A percentile compares a stretch with the other conserved stretches of the same genome.
These are phyloP conservation scores for Berghia stephanieae DNA, from an alignment of 1,140 invertebrate genomes.

Conservation along the genomic window DNA sequence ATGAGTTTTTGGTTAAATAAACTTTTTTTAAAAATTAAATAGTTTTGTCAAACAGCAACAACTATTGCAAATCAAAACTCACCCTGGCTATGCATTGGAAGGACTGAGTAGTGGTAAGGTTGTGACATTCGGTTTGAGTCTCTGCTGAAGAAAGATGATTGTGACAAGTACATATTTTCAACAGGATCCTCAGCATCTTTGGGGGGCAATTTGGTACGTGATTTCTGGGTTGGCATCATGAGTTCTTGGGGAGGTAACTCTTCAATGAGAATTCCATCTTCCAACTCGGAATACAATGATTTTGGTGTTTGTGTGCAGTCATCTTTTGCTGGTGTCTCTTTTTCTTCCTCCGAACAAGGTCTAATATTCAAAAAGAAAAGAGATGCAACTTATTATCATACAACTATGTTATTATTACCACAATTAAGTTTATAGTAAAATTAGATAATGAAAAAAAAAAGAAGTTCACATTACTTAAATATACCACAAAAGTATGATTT, in stretches of 20 bases:
- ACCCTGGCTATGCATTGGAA: conserved; percentile 44
- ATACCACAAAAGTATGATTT: no score
- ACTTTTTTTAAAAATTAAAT: no score
- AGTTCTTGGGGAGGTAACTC: conserved; percentile 53
- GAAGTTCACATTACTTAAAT: no score
- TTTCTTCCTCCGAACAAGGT: no score
- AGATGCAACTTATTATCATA: no score
- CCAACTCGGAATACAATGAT: conserved; percentile 35
- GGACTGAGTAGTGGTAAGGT: conserved; percentile 48
- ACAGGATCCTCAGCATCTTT: conserved; percentile 29
- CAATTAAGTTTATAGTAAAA: no score
- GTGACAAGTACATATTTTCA: conserved; percentile 46
- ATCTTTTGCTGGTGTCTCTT: no score
- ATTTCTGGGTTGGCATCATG: conserved; percentile 41
- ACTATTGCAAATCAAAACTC: background rate
- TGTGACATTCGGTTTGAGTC: background rate
- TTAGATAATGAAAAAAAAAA: no score
- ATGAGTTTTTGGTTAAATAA: no score
- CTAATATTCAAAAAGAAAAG: no score
- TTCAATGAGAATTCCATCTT: conserved; percentile 47
- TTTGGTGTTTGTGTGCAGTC: conserved; percentile 28
- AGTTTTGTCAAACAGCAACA: no score
- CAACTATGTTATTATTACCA: no score
- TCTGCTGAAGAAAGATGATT: conserved; percentile 17
- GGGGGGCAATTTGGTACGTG: background rate